Evolutionary conservation across 2,113 vertebrate species (phyloP), one percentile per base, ranked within the genome.

Genomic region (Triplophysa rosa): DNA sequence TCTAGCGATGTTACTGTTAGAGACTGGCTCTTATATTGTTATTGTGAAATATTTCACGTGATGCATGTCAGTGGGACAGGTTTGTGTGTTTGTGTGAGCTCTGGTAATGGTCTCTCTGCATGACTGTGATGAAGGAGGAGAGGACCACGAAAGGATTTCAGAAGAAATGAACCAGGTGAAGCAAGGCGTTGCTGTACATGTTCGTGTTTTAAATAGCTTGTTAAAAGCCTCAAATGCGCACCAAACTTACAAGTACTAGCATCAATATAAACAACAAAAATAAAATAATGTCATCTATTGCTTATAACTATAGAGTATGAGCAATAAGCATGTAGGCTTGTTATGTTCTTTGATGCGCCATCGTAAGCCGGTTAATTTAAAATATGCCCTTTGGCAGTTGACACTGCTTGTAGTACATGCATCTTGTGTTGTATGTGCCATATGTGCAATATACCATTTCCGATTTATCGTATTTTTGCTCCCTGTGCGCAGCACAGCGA

Each of bases 111-210:
- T 26, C 12, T 71, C 17, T 72, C 54, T 72, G 59, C 29, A 33
- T 33, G 29, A 47, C 72, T 75, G 56, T 45, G 72, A 75, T 49
- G 61, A 49, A 52, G 61, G 73, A 64, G 24, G 42, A 63, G 40
- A 74, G 42, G 73, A 45, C 23, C 23, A 65, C 21, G 52, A 54
- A 54, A 17, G 52, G 14, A 19, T 54, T 6, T 47, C 13, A 47
- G 12, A 47, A 47, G 45, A 14, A 47, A 13, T 3, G 0, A 47
- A 47, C 10, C 6, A 47, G 45, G 2, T 14, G 10, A 47, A 47
- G 45, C 45, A 47, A 47, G 12, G 45, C 45, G 10, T 47, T 47
- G 10, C 45, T 47, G 10, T 1, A 47, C 45, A 47, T 13, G 13
- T 47, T 47, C 3, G 11, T 47, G 45, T 2, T 47, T 47, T 12